Evolutionary conservation across 2,888 invertebrate species (phyloP).

Genomic region (Sialis fuliginosa): DNA sequence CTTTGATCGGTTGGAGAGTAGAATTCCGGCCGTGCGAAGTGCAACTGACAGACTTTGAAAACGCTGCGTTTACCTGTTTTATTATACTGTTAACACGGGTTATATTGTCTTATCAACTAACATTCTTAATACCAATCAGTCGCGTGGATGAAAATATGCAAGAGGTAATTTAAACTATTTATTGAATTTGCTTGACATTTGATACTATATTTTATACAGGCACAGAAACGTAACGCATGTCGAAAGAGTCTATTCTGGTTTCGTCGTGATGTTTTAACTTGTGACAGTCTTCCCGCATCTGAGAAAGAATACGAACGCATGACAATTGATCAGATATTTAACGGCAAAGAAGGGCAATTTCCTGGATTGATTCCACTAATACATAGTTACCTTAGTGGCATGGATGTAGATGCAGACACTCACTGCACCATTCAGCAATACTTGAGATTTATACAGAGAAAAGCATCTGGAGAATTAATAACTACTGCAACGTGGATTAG

Average conservation of each 20-base stretch:
- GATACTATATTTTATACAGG: conserved; percentile 34
- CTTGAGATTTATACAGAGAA: conserved; percentile 73
- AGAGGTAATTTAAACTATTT: no score
- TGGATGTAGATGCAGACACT: conserved; percentile 97
- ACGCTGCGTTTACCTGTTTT: conserved; percentile 96
- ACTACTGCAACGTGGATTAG: conserved; percentile 95
- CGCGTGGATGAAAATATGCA: conserved; percentile 94
- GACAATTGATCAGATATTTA: conserved; percentile 93
- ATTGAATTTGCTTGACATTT: no score
- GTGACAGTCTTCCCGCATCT: conserved; percentile 23
- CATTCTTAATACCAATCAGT: conserved; percentile 94
- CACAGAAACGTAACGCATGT: conserved; percentile 82
- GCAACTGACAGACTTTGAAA: conserved; percentile 98
- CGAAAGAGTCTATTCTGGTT: conserved; percentile 83
- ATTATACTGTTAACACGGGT: conserved; percentile 92
- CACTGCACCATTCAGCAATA: conserved; percentile 95
- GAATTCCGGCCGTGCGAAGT: conserved; percentile 98
- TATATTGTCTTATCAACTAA: conserved; percentile 87
- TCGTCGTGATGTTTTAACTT: conserved; percentile 54
- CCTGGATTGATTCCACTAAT: conserved; percentile 90
- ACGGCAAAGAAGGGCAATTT: conserved; percentile 85
- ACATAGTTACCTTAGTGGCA: conserved; percentile 80
- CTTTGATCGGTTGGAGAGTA: conserved; percentile 96
- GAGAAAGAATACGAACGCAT: conserved; percentile 51
- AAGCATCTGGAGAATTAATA: conserved; percentile 74